Percentiles rank a stretch among this genome's conserved stretches.
Conservation (phyloP, 2,113 vertebrate genomes). For the Merops nubicus region DNA sequence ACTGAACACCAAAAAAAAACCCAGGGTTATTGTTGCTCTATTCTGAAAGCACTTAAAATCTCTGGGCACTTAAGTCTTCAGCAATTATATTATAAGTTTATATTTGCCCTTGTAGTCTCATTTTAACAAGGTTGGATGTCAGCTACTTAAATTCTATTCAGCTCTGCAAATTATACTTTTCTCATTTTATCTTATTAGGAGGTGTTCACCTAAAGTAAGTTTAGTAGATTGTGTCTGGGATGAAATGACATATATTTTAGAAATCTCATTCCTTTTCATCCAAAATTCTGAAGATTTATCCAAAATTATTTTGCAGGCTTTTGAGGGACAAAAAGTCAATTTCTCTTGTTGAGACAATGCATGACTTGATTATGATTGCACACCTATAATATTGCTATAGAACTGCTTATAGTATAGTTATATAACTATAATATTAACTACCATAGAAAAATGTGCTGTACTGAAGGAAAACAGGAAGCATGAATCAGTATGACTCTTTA, state of each 20-base stretch:
- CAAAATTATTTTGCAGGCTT: neutral
- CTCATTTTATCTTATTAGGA: neutral
- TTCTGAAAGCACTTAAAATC: neutral
- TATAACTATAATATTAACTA: neutral
- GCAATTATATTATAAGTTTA: too few relatives aligned
- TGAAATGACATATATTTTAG: neutral
- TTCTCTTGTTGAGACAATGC: neutral
- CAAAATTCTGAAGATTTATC: neutral
- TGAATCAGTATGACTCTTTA: neutral
- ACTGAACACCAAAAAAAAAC: neutral
- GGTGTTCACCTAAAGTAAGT: neutral
- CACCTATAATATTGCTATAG: neutral
- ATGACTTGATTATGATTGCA: neutral
- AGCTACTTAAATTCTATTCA: neutral
- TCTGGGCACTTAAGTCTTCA: neutral
- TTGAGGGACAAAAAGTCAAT: neutral
- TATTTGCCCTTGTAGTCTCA: neutral
- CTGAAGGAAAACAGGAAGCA: neutral
- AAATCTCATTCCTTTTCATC: neutral
- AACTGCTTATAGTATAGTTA: neutral
- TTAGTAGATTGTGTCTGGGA: neutral
- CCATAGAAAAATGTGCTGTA: neutral
- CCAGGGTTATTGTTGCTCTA: neutral
- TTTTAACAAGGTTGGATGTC: neutral
- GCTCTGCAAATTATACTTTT: neutral